Conservation (phyloP, 2,888 invertebrate species). For the Euplexia lucipara region DNA sequence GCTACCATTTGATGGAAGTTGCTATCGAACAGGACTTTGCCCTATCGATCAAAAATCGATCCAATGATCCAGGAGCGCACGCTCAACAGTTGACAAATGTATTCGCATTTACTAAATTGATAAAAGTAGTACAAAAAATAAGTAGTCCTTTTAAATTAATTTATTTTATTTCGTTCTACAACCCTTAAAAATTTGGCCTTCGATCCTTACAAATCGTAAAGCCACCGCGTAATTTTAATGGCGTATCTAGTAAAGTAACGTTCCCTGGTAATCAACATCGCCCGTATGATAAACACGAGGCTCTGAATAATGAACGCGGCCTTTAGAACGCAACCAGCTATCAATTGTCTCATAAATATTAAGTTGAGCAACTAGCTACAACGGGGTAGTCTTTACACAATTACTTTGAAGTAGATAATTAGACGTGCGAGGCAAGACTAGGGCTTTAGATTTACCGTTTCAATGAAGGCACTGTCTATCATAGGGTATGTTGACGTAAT, state of each 20-base stretch:
- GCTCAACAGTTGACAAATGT: too few species aligned
- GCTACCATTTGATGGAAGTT: too few species aligned
- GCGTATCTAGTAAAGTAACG: slow-evolving; percentile 17
- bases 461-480: not conserved
- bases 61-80: too few species aligned
- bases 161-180: too few species aligned
- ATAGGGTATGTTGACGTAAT: not conserved
- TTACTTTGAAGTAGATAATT: slow-evolving; percentile 43
- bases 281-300: slow-evolving; percentile 56
- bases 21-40: too few species aligned
- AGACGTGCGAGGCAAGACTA: slow-evolving; percentile 5
- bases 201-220: not conserved
- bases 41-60: too few species aligned
- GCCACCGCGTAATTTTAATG: not conserved
- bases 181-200: slow-evolving; percentile 20
- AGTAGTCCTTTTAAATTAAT: too few species aligned
- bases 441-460: slow-evolving; percentile 2
- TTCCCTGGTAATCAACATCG: slow-evolving; percentile 31
- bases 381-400: slow-evolving; percentile 23
- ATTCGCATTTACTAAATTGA: too few species aligned
- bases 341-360: slow-evolving; percentile 58
- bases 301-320: slow-evolving; percentile 53
- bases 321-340: slow-evolving; percentile 45
- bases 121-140: too few species aligned
- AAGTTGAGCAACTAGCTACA: slow-evolving; percentile 26